Base-by-base conservation (phyloP, 2,797 vertebrate species). In the Ctenosaura bakeri region DNA sequence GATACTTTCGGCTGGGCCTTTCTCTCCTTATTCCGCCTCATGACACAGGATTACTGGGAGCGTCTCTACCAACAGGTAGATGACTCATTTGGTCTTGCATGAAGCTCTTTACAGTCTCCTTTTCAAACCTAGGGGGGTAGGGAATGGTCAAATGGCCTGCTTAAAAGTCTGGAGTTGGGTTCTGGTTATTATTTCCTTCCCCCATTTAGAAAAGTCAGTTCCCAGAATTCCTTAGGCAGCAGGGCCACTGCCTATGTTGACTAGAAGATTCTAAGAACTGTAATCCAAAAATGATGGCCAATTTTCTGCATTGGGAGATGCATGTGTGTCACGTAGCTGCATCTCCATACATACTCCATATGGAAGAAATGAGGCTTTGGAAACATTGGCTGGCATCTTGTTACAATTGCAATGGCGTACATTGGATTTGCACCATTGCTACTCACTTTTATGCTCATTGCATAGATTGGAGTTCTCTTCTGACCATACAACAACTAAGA, bases 31-130 rank as follows among this genome's bases (percentile, higher is more conserved):
- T 99, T 99, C 91, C 98, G 99, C n/a, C 98, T 99, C 93, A 99
- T 99, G 98, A 99, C 99, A 1, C 99, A 99, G 94, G 99, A 99
- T 96, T 99, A 97, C 96, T 99, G 99, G 99, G 99, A 99, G 87
- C 98, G 99, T 90, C 98, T 99, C 38, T 99, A 99, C 93, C 99
- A 99, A 93, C 99, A 99, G 99, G 99, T 99, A 97, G 56, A 16
- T 14, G 26, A 16, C 20, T 38, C 32, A 32, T 9, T 35, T 29
- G 24, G 26, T 9, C 6, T 46, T 77, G 29, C 20, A 52, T 4
- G 0, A 85, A 81, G 71, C 54, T 13, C 54, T 74, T 26, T 1
- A 16, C 9, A 0, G 6, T 38, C 73, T n/a, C 7, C 52, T 59
- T 79, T 69, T 38, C 90, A 9, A 80, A 35, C 74, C 20, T 3